These are phyloP conservation scores for Poeciliopsis turrubarensis DNA, from an alignment of 2,113 vertebrate genomes.

Conservation along the genomic window DNA sequence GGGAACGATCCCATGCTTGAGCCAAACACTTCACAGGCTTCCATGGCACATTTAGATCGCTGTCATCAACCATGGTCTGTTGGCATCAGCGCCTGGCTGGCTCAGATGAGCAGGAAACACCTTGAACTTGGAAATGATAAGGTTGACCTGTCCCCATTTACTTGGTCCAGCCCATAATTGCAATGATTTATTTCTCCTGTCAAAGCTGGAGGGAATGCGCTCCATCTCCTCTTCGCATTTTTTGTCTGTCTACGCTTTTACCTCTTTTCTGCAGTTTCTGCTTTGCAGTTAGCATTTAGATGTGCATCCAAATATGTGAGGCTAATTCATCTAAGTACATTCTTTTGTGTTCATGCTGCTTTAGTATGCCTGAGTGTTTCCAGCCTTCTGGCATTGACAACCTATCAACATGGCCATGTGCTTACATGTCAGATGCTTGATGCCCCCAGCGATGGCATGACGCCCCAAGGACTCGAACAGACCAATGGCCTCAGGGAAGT, in stretches of 20 bases:
- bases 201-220: conserved; percentile 58
- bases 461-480: conserved; percentile 53
- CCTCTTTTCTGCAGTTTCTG: conserved; percentile 20
- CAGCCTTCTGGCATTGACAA: conserved; percentile 30
- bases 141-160: conserved; percentile 71
- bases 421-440: conserved; percentile 42
- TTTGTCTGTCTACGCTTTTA: conserved; percentile 15
- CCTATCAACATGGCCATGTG: conserved; percentile 30
- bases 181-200: conserved; percentile 74
- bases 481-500: conserved; percentile 28
- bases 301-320: conserved; percentile 13
- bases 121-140: conserved; percentile 73
- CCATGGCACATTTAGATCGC: conserved; percentile 55
- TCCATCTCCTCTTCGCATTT: conserved; percentile 27
- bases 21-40: conserved; percentile 49
- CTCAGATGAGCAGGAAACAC: conserved; percentile 71
- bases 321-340: conserved; percentile 4
- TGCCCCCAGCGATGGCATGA: conserved; percentile 53
- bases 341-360: conserved; percentile 16
- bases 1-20: conserved; percentile 5
- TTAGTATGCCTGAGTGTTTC: conserved; percentile 14
- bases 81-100: conserved; percentile 57
- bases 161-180: conserved; percentile 71
- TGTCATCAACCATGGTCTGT: conserved; percentile 38
- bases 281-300: conserved; percentile 16